Base-by-base conservation (phyloP, 2,113 vertebrate genomes). In the Sylvilagus bachmani region DNA sequence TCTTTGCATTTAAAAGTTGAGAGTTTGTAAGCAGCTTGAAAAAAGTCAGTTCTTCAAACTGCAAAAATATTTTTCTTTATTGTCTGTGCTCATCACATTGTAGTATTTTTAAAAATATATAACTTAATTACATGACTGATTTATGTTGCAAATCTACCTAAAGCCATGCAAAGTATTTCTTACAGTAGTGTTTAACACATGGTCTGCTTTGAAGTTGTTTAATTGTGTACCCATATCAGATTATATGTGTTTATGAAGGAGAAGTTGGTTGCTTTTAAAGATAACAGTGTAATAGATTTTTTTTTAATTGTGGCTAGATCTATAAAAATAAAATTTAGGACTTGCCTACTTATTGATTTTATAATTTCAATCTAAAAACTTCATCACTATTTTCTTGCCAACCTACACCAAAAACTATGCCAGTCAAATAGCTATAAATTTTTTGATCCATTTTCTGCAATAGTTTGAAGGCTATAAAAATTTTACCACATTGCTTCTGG, bases 251-350 rank as follows among this genome's bases (percentile, higher is more conserved):
- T 67, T n/a, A 22, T 27, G 33, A 25, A 58, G 8, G 22, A 22
- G 9, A 82, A 83, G 1, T 10, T 81, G 24, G 33, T n/a, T 64
- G 10, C 21, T 86, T 95, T 62, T 71, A 9, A 93, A 80, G 44
- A 82, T 79, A 64, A n/a, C 51, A 67, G 6, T 83, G 13, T 86
- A 61, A 77, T 70, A 89, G 27, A 61, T 69, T 88, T 75, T 19
- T 29, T 92, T 83, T 78, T 84, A 67, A 53, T 19, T 91, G 14
- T 79, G 61, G 13, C 38, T 49, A 61, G 8, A 93, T 38, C 79
- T 95, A 77, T 96, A 90, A 91, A 95, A 95, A 31, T 81, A 62
- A 84, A 96, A 80, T 89, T 83, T 31, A 77, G 13, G 11, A 38
- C 62, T 88, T 92, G 4, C 36, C 36, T 95, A 62, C 67, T 80